Conservation (phyloP, 2,888 invertebrate species). For the Pycnomerus fuliginosus region DNA sequence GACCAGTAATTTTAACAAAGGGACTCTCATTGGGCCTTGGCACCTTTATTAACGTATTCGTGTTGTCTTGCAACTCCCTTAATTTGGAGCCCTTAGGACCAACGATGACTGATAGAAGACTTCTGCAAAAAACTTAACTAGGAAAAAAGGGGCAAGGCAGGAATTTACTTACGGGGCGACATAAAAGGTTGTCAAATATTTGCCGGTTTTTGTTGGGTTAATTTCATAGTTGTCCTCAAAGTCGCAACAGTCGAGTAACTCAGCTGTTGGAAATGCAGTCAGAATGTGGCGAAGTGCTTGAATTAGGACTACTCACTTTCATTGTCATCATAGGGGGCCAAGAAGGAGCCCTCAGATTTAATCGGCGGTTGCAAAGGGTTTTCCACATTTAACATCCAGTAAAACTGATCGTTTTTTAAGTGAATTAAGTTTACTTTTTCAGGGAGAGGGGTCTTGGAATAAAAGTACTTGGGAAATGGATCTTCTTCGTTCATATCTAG, state of each 20-base stretch:
- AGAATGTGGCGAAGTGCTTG: background rate
- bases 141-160: too few relatives aligned
- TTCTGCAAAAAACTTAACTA: conserved; percentile 68
- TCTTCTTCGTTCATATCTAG: too few relatives aligned
- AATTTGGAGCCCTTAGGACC: conserved; percentile 76
- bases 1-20: conserved; percentile 59
- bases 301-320: conserved; percentile 34
- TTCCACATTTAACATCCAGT: conserved; percentile 33
- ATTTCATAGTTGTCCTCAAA: conserved; percentile 48
- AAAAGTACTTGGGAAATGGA: too few relatives aligned
- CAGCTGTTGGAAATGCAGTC: conserved; percentile 25
- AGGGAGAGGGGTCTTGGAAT: conserved; percentile 9
- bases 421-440: conserved; percentile 13
- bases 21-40: conserved; percentile 71
- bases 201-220: conserved; percentile 42
- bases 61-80: conserved; percentile 75
- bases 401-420: conserved; percentile 26
- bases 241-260: conserved; percentile 46
- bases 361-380: conserved; percentile 14
- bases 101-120: conserved; percentile 70
- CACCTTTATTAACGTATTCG: conserved; percentile 72
- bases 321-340: conserved; percentile 47
- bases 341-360: conserved; percentile 16
- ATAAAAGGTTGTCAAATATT: conserved; percentile 37
- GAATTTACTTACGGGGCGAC: conserved; percentile 37